These are phyloP conservation scores for Phocoena sinus DNA, from an alignment of 2,113 vertebrate genomes.

Conservation along the genomic window DNA sequence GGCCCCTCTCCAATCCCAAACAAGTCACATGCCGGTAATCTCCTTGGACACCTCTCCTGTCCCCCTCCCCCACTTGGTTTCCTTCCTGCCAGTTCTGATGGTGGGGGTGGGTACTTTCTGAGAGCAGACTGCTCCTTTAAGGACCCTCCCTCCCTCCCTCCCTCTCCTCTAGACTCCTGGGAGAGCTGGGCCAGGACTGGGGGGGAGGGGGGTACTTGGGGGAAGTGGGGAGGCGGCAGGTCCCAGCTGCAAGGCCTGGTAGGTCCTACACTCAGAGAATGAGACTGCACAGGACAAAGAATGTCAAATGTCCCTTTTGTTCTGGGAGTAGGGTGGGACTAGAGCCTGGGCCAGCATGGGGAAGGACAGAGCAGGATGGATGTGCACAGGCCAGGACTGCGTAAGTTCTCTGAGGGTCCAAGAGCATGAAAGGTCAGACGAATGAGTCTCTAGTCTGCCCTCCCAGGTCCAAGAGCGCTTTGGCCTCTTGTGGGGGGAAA, in stretches of 20 bases:
- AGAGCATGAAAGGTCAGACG: background rate
- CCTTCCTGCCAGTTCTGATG: constrained; percentile 19
- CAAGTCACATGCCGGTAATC: background rate
- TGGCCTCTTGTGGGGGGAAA: background rate
- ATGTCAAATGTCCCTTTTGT: constrained; percentile 42
- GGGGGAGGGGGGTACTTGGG: background rate
- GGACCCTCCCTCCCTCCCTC: background rate
- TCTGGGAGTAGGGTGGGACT: background rate
- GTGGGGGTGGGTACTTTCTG: background rate
- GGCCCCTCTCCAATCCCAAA: background rate
- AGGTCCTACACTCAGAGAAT: constrained; percentile 10
- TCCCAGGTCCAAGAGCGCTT: background rate
- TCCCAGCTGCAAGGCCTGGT: constrained; percentile 5
- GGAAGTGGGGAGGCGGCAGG: background rate
- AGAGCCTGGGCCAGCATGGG: background rate
- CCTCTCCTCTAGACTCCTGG: background rate
- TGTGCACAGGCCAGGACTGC: background rate
- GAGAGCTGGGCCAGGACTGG: background rate
- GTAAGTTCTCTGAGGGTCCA: background rate
- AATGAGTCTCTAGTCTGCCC: background rate
- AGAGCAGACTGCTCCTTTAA: constrained; percentile 50
- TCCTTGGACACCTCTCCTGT: background rate
- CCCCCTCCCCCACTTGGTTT: background rate
- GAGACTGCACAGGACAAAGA: background rate
- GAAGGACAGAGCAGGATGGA: background rate